phyloP scores from a whole-genome alignment of 2,888 invertebrate species.

The Psylliodes chrysocephalus region DNA sequence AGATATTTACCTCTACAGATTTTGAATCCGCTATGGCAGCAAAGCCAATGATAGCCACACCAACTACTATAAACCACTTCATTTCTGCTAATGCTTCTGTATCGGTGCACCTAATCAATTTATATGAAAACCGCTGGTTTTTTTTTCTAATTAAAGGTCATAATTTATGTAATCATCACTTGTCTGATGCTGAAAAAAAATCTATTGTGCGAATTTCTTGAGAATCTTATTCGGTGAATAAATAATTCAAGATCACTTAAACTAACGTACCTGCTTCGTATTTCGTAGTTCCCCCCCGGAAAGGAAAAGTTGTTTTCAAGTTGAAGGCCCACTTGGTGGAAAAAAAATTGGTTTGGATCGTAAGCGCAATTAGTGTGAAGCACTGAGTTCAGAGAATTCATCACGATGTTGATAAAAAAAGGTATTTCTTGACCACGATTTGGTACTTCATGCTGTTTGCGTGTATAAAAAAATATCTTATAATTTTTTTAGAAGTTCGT shows the following conservation, averaged over 20 bases:
- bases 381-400: not conserved
- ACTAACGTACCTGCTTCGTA: not conserved
- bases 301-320: conserved; percentile 5
- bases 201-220: conserved; percentile 5
- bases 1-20: conserved; percentile 17
- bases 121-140: conserved; percentile 10
- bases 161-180: not conserved
- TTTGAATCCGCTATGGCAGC: conserved; percentile 8
- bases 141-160: conserved; percentile 15
- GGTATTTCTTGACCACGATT: too few species aligned
- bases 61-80: conserved; percentile 25
- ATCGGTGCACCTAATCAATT: conserved; percentile 1
- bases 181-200: not conserved
- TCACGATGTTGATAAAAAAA: too few species aligned
- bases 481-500: too few species aligned
- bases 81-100: conserved; percentile 2
- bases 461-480: too few species aligned
- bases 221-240: conserved; percentile 6
- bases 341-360: not conserved
- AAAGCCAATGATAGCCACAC: conserved; percentile 20
- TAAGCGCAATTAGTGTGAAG: not conserved
- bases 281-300: not conserved
- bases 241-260: not conserved
- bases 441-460: too few species aligned
- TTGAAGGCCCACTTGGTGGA: not conserved